Percentiles rank a stretch among this genome's conserved stretches.
These are phyloP conservation scores for Tuberolachnus salignus DNA, from an alignment of 2,888 invertebrate genomes.

Conservation along the genomic window DNA sequence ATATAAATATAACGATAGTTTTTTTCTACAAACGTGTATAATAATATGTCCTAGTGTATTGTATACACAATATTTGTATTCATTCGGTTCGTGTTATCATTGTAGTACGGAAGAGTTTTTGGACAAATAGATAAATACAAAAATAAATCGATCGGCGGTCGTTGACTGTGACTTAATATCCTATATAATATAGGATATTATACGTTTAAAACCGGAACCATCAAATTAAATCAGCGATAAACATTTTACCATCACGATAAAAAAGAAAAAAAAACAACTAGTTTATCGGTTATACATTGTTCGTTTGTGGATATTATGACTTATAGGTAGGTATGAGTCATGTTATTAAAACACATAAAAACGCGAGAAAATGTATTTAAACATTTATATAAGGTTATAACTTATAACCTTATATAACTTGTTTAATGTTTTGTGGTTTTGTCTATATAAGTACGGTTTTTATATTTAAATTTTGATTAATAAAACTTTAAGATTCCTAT, in stretches of 20 bases:
- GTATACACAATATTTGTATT: neutral
- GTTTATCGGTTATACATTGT: neutral
- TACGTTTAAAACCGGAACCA: constrained; percentile 5
- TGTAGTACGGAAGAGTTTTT: constrained; percentile 31
- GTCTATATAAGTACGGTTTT: neutral
- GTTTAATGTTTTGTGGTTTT: neutral
- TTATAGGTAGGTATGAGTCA: neutral
- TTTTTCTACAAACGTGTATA: neutral
- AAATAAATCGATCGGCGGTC: constrained; percentile 15
- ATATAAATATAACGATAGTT: constrained; percentile 15
- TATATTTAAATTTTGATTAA: neutral
- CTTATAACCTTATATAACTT: neutral
- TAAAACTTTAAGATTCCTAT: neutral
- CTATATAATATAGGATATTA: neutral
- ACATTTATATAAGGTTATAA: too few species aligned
- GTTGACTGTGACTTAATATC: constrained; percentile 17
- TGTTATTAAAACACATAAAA: neutral
- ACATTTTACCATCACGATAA: neutral
- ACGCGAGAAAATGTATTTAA: constrained; percentile 6
- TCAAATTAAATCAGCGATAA: neutral
- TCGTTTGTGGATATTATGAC: neutral
- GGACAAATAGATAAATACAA: constrained; percentile 2
- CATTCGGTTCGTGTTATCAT: constrained; percentile 22
- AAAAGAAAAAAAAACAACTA: neutral
- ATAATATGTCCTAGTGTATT: neutral